These are phyloP conservation scores for Scaptomyza tumidula DNA, from an alignment of 2,888 invertebrate genomes.

Conservation along the genomic window DNA sequence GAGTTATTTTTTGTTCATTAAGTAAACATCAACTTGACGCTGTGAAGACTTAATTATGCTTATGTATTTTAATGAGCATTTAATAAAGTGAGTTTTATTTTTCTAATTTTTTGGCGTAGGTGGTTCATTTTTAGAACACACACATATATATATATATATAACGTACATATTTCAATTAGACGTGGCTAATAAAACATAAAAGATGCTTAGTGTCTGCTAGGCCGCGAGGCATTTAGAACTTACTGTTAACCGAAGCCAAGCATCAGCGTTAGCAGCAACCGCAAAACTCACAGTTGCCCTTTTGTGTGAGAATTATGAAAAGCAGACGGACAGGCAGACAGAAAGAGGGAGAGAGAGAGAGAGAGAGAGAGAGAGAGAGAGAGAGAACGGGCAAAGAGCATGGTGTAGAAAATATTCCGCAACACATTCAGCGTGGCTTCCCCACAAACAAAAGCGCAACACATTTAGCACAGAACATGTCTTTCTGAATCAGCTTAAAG, in stretches of 20 bases:
- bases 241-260: constrained; percentile 13
- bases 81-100: constrained; percentile 41
- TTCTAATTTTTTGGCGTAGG: not conserved
- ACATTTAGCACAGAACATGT: constrained; percentile 49
- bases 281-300: constrained; percentile 18
- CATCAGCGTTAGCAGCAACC: constrained; percentile 15
- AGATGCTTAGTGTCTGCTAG: constrained; percentile 28
- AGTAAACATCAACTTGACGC: constrained; percentile 6
- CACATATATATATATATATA: constrained; percentile 25
- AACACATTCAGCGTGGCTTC: constrained; percentile 54
- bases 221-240: constrained; percentile 45
- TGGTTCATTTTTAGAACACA: constrained; percentile 9
- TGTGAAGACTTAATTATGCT: constrained; percentile 43
- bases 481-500: constrained; percentile 36
- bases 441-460: constrained; percentile 59
- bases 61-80: constrained; percentile 27
- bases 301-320: constrained; percentile 38
- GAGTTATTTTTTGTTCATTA: constrained; percentile 2
- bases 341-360: not conserved
- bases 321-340: not conserved
- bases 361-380: not conserved
- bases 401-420: constrained; percentile 52
- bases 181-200: constrained; percentile 72
- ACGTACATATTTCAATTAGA: constrained; percentile 66
- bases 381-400: constrained; percentile 6